A percentile compares a stretch with the other conserved stretches of the same genome.
Evolutionary conservation across 2,797 vertebrate species (phyloP).

Genomic region (Synaphobranchus kaupii): DNA sequence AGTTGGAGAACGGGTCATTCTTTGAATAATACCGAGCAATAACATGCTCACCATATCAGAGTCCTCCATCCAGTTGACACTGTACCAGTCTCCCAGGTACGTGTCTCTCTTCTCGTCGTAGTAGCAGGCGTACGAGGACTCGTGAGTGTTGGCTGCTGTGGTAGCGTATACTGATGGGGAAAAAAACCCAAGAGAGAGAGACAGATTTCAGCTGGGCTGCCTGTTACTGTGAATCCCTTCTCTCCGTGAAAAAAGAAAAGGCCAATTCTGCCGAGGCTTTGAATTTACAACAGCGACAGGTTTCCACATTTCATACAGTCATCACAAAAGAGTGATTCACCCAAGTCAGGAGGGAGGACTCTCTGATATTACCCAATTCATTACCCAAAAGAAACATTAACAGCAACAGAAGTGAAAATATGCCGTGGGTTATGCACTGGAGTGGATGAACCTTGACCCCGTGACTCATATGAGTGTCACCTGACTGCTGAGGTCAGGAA

Average conservation of each 20-base stretch:
- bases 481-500: slow-evolving; percentile 40
- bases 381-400: background rate
- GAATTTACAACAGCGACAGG: background rate
- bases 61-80: slow-evolving; percentile 98
- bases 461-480: slow-evolving; percentile 32
- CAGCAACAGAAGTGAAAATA: background rate
- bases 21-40: background rate
- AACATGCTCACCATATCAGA: slow-evolving; percentile 79
- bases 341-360: background rate
- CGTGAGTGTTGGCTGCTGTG: slow-evolving; percentile 84
- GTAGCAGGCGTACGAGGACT: slow-evolving; percentile 96
- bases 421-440: too few relatives aligned
- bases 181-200: background rate
- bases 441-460: slow-evolving; percentile 17
- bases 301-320: background rate
- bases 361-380: background rate
- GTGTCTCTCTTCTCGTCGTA: slow-evolving; percentile 87
- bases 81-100: slow-evolving; percentile 96
- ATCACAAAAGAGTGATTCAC: background rate
- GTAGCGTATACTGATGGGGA: slow-evolving; percentile 87
- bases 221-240: background rate
- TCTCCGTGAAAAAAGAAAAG: background rate
- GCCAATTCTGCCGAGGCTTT: background rate
- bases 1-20: background rate
- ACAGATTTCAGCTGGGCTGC: background rate